phyloP scores from a whole-genome alignment of 2,797 vertebrate genomes.

The Fratercula arctica region DNA sequence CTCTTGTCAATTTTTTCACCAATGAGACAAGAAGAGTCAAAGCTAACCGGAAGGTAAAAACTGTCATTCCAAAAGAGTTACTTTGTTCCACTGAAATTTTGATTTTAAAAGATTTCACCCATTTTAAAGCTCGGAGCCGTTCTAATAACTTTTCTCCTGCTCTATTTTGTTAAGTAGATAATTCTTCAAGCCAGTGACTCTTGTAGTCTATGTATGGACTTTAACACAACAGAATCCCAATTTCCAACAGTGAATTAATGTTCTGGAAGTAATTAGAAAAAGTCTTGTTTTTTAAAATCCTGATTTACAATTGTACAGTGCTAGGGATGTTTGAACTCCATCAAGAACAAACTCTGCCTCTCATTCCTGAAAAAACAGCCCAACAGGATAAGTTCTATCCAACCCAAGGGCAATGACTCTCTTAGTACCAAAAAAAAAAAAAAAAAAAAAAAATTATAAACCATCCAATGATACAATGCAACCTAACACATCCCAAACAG shows the following conservation, averaged over 20 bases:
- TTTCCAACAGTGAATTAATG: constrained; percentile 10
- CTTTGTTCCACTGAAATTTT: not conserved
- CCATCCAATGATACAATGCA: not conserved
- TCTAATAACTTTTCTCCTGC: not conserved
- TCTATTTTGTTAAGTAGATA: not conserved
- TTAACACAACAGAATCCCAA: not conserved
- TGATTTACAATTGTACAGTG: not conserved
- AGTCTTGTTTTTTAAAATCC: not conserved
- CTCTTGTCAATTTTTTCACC: not conserved
- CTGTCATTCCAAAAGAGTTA: not conserved
- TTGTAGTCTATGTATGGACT: not conserved
- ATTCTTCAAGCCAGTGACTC: constrained; percentile 9
- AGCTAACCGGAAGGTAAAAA: not conserved
- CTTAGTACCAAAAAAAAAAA: not conserved
- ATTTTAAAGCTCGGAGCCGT: not conserved
- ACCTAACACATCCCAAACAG: not conserved
- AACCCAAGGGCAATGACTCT: not conserved
- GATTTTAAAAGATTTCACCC: not conserved
- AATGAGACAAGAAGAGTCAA: not conserved
- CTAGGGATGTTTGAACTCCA: not conserved
- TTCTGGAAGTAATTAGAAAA: constrained; percentile 22
- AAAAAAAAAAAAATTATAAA: not conserved
- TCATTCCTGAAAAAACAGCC: not conserved
- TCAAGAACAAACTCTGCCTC: not conserved
- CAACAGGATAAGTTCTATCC: not conserved